These are phyloP conservation scores for Cryptus armator DNA, from an alignment of 2,888 invertebrate genomes.

Conservation along the genomic window DNA sequence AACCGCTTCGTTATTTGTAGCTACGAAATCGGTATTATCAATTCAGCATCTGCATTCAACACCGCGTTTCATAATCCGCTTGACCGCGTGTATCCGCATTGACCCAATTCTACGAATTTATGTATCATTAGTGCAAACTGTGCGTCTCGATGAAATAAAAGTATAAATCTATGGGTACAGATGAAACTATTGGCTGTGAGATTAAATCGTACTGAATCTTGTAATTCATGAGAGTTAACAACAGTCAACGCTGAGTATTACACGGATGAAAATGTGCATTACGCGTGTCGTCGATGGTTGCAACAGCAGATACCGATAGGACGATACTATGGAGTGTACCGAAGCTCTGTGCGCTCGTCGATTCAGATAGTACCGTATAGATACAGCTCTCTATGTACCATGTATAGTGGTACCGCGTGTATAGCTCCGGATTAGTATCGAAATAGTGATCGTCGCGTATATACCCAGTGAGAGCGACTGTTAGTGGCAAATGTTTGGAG, in stretches of 20 bases:
- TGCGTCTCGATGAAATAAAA: not conserved
- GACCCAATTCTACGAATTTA: conserved; percentile 1
- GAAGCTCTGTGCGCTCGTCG: conserved; percentile 6
- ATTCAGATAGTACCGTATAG: conserved; percentile 15
- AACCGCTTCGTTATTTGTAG: not conserved
- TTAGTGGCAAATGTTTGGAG: conserved; percentile 57
- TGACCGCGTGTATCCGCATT: not conserved
- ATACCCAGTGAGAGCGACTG: not conserved
- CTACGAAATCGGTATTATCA: not conserved
- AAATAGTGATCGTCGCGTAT: conserved; percentile 59
- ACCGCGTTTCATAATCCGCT: not conserved
- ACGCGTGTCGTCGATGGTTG: conserved; percentile 53
- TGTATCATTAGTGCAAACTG: not conserved
- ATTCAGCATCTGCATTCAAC: not conserved
- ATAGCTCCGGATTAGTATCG: conserved; percentile 63
- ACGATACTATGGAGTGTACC: not conserved
- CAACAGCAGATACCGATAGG: not conserved
- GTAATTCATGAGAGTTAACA: conserved; percentile 60
- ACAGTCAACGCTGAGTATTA: conserved; percentile 18
- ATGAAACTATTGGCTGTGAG: not conserved
- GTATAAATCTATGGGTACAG: not conserved
- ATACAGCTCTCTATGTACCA: conserved; percentile 22
- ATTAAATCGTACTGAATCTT: conserved; percentile 52
- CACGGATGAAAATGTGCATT: conserved; percentile 51
- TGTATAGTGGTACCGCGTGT: conserved; percentile 50